Conservation (phyloP, 2,888 invertebrate genomes). For the Polydrusus tereticollis region DNA sequence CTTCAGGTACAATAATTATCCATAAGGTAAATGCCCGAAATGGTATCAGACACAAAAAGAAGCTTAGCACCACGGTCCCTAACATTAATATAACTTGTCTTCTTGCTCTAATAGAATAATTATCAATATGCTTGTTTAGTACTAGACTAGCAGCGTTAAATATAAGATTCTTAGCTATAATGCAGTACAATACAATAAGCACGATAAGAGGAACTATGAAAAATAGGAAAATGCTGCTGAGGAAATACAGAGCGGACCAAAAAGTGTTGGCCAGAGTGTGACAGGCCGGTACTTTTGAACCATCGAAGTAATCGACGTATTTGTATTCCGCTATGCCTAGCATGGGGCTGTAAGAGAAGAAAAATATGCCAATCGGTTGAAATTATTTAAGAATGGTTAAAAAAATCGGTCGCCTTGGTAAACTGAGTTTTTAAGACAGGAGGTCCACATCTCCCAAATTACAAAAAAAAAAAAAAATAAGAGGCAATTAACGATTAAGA, state of each 20-base stretch:
- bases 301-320: conserved; percentile 77
- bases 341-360: conserved; percentile 80
- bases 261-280: conserved; percentile 81
- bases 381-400: neutral
- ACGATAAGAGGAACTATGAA: conserved; percentile 86
- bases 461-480: too few species aligned
- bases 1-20: conserved; percentile 83
- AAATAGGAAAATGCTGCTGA: conserved; percentile 83
- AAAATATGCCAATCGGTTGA: conserved; percentile 18
- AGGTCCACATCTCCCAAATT: too few species aligned
- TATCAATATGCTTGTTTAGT: conserved; percentile 80
- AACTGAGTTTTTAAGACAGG: neutral
- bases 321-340: conserved; percentile 82
- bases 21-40: conserved; percentile 87
- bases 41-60: conserved; percentile 90
- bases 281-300: conserved; percentile 80
- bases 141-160: conserved; percentile 77
- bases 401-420: neutral
- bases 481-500: too few species aligned
- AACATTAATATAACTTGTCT: conserved; percentile 90
- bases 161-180: conserved; percentile 87
- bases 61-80: conserved; percentile 87
- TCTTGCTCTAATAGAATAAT: conserved; percentile 78
- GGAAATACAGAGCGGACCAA: conserved; percentile 85
- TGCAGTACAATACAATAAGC: conserved; percentile 83